Evolutionary conservation across 2,888 invertebrate species (phyloP).

Genomic region (Scrobipalpa costella): DNA sequence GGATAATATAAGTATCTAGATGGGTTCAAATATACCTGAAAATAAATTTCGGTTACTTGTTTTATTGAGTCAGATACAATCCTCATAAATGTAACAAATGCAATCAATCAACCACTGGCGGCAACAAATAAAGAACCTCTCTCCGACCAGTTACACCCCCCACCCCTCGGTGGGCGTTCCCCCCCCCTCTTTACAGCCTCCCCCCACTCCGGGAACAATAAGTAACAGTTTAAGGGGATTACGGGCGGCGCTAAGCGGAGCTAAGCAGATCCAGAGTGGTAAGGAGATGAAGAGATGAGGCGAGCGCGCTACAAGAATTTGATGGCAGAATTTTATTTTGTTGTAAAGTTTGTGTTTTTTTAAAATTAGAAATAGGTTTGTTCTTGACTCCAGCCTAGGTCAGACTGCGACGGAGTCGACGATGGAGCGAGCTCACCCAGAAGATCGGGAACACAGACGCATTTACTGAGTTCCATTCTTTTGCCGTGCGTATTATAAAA

Average conservation of each 20-base stretch:
- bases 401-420: too few species aligned
- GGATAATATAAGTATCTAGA: too few species aligned
- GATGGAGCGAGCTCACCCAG: too few species aligned
- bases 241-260: slow-evolving; percentile 32
- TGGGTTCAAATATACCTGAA: too few species aligned
- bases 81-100: background rate
- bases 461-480: too few species aligned
- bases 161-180: background rate
- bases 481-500: too few species aligned
- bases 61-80: background rate
- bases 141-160: background rate
- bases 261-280: slow-evolving; percentile 8
- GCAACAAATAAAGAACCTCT: background rate
- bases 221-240: slow-evolving; percentile 53
- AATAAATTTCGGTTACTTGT: background rate
- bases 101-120: background rate
- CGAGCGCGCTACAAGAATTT: too few species aligned
- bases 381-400: too few species aligned
- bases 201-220: background rate
- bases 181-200: background rate
- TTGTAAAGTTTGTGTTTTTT: too few species aligned
- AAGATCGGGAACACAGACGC: too few species aligned
- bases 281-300: background rate
- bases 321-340: too few species aligned
- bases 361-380: too few species aligned